phyloP scores from a whole-genome alignment of 2,888 invertebrate genomes.

The Pandemis corylana region DNA sequence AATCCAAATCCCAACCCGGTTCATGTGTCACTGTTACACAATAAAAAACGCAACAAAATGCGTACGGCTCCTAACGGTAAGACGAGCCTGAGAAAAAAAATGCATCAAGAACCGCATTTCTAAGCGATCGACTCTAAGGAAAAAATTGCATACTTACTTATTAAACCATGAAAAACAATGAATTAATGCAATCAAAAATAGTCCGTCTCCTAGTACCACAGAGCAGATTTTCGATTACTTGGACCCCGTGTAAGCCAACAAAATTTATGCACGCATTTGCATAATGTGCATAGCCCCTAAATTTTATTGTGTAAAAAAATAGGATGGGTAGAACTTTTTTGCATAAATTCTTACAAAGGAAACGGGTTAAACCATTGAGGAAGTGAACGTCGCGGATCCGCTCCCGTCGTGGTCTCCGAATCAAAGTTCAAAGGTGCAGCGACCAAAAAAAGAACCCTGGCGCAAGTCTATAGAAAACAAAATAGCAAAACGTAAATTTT shows the following conservation, averaged over 20 bases:
- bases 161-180: conserved; percentile 67
- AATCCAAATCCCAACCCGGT: conserved; percentile 79
- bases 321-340: conserved; percentile 86
- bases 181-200: conserved; percentile 52
- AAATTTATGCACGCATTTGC: conserved; percentile 86
- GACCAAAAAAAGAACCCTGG: conserved; percentile 55
- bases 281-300: conserved; percentile 85
- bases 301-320: conserved; percentile 85
- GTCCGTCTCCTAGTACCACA: conserved; percentile 50
- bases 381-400: conserved; percentile 80
- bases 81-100: conserved; percentile 80
- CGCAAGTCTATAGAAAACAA: conserved; percentile 52
- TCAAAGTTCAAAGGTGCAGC: conserved; percentile 55
- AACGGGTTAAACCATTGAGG: conserved; percentile 84
- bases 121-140: conserved; percentile 61
- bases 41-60: conserved; percentile 69
- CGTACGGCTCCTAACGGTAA: conserved; percentile 76
- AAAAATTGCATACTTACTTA: conserved; percentile 79
- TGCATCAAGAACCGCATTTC: conserved; percentile 71
- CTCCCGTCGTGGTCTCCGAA: conserved; percentile 58
- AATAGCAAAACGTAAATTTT: conserved; percentile 52
- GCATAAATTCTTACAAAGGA: conserved; percentile 85
- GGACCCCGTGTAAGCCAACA: conserved; percentile 59
- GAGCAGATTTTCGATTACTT: conserved; percentile 53
- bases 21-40: conserved; percentile 81